Base-by-base conservation (phyloP, 1,140 invertebrate species). In the Chironomus striatipennis region DNA sequence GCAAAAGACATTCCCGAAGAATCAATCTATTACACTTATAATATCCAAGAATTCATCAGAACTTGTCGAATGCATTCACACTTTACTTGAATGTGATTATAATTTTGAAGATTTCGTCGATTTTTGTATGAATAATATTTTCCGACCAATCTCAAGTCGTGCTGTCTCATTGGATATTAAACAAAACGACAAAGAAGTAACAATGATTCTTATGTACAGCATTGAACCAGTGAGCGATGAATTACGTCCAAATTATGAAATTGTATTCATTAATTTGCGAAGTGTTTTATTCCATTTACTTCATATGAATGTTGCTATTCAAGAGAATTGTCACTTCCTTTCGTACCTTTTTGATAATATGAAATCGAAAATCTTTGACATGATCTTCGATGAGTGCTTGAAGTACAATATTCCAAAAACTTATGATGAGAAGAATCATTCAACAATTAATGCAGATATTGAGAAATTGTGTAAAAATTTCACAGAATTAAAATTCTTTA, bases 341-440 rank as follows among this genome's bases (percentile, higher is more conserved):
- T 3, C 65, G 1, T 79, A 87, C 74, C 83, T 93, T 4, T 70
- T 70, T 70, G 5, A 70, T 9, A 12, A 70, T 70, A 2, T 10
- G 2, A 83, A 87, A 76, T 80, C 86, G 42, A 85, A 89, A 74
- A 87, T 93, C 76, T 85, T 88, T 7, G 84, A 89, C 12, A 79
- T 86, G 15, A 83, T 95, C n/a, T 87, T 92, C 2, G 86, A 89
- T 74, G 85, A 93, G 77, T 94, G 92, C 78, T 85, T 95, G 2
- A 84, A 88, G 20, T 84, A 88, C 76, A 90, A 91, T 0, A 89
- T 95, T 77, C 93, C 93, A 3, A 88, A 87, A 75, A 90, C 87
- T 75, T 88, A 86, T 76, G 86, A 87, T 70, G 89, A 93, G 75
- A 81, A 94, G 47, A 85, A 90, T 77, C 84, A 83, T 7, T 94